Conservation (phyloP, 1,140 invertebrate genomes). For the Chrysopa pallens region DNA sequence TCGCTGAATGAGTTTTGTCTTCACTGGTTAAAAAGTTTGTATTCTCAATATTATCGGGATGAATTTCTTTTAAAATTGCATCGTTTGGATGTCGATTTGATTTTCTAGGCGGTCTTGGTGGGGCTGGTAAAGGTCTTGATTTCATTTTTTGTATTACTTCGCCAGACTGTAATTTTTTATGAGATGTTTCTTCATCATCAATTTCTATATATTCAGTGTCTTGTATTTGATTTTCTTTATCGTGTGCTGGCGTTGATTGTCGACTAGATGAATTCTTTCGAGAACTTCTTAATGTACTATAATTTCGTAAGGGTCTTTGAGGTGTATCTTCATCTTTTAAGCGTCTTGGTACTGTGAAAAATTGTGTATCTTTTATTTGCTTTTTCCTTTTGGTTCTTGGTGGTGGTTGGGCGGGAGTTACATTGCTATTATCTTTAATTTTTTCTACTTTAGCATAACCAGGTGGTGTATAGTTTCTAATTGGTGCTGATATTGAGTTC, state of each 20-base stretch:
- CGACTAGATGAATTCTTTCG: slow-evolving; percentile 28
- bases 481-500: no score
- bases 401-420: slow-evolving; percentile 26
- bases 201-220: slow-evolving; percentile 38
- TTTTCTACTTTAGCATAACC: slow-evolving; percentile 49
- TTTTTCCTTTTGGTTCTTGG: slow-evolving; percentile 21
- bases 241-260: slow-evolving; percentile 27
- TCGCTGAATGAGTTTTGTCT: slow-evolving; percentile 4
- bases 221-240: slow-evolving; percentile 19
- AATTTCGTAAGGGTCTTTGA: slow-evolving; percentile 36
- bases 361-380: slow-evolving; percentile 16
- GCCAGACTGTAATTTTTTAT: slow-evolving; percentile 40
- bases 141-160: slow-evolving; percentile 61
- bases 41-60: neutral
- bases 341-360: slow-evolving; percentile 30
- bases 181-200: slow-evolving; percentile 30
- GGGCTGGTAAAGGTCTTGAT: slow-evolving; percentile 59
- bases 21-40: slow-evolving; percentile 1
- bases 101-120: slow-evolving; percentile 52
- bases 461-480: neutral
- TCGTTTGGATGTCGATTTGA: slow-evolving; percentile 23
- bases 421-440: slow-evolving; percentile 14
- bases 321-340: slow-evolving; percentile 14
- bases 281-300: slow-evolving; percentile 43
- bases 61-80: slow-evolving; percentile 5